Base-by-base conservation (phyloP, 2,797 vertebrate genomes). In the Poecilia gillii region DNA sequence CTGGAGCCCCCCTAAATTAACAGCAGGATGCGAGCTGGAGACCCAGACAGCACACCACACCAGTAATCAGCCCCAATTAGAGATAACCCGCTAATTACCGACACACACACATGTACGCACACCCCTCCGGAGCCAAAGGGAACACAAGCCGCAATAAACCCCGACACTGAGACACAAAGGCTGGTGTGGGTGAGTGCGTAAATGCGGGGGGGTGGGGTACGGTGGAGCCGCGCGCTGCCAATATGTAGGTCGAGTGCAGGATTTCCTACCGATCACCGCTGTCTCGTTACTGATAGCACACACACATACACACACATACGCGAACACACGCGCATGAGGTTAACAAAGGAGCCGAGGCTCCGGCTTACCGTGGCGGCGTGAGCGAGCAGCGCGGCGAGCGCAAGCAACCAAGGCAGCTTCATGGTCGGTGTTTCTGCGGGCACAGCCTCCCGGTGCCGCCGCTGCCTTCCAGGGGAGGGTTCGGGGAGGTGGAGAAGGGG, bases 321-420 rank as follows among this genome's bases (percentile, higher is more conserved):
- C 53, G 25, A 47, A 6, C 49, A 7, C 55, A 16, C 6, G 76
- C 75, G 59, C 77, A 13, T 49, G 71, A 80, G 72, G 72, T 89
- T 89, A 92, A 95, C 94, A 95, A 94, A 93, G 88, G 86, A 84
- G 62, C 74, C 18, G 78, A 77, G 59, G 78, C 72, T 84, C 53
- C 75, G 36, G 78, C 94, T 96, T 95, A 96, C 96, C 96, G 90
- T 89, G 86, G 93, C 89, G 51, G 93, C 84, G 90, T 92, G 94
- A 86, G 92, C 94, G 20, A 95, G 85, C 85, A 95, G 93, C 89
- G 94, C 94, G 87, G 91, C 74, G 72, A 96, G 86, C 92, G 95
- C 88, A 75, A 95, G 82, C 71, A 95, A 93, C 89, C 93, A 91
- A 51, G 93, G 94, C 91, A 95, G 95, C 94, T 95, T 95, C 96